These are phyloP conservation scores for Sebastes kiyomatsui DNA, from an alignment of 2,797 vertebrate species.

Conservation along the genomic window DNA sequence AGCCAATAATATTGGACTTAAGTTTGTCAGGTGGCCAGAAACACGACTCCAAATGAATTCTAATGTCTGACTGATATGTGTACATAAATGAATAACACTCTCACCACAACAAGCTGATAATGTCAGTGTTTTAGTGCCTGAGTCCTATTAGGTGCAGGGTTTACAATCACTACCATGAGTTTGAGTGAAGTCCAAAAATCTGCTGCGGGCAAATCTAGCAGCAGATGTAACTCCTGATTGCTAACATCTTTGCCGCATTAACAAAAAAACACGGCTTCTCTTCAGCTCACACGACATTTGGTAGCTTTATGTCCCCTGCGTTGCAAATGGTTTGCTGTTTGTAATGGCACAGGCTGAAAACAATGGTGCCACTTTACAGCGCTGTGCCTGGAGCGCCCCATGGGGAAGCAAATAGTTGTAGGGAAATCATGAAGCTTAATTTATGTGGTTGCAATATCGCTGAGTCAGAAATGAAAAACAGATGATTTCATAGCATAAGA, in stretches of 20 bases:
- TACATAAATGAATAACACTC: not conserved
- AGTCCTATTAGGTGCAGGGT: not conserved
- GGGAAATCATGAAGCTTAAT: slow-evolving; percentile 61
- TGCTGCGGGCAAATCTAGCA: slow-evolving; percentile 5
- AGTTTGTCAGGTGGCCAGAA: not conserved
- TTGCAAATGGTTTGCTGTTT: slow-evolving; percentile 24
- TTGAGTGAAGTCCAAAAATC: not conserved
- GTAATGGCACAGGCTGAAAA: slow-evolving; percentile 58
- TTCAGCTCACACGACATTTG: slow-evolving; percentile 16
- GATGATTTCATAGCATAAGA: slow-evolving; percentile 61
- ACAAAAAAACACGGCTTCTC: slow-evolving; percentile 5
- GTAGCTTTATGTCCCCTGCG: slow-evolving; percentile 38
- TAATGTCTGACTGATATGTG: not conserved
- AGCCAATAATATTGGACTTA: not conserved
- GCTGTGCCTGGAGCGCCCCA: slow-evolving; percentile 16
- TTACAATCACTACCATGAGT: slow-evolving; percentile 1
- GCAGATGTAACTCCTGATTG: slow-evolving; percentile 37
- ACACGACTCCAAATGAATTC: not conserved
- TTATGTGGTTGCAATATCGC: slow-evolving; percentile 70
- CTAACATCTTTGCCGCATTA: slow-evolving; percentile 43
- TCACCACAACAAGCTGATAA: not conserved
- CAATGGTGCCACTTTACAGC: slow-evolving; percentile 57
- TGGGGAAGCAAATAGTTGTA: slow-evolving; percentile 54
- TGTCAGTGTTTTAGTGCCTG: not conserved
- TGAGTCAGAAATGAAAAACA: slow-evolving; percentile 75